These are phyloP conservation scores for Syrmaticus mikado DNA, from an alignment of 2,113 vertebrate genomes.

Conservation along the genomic window DNA sequence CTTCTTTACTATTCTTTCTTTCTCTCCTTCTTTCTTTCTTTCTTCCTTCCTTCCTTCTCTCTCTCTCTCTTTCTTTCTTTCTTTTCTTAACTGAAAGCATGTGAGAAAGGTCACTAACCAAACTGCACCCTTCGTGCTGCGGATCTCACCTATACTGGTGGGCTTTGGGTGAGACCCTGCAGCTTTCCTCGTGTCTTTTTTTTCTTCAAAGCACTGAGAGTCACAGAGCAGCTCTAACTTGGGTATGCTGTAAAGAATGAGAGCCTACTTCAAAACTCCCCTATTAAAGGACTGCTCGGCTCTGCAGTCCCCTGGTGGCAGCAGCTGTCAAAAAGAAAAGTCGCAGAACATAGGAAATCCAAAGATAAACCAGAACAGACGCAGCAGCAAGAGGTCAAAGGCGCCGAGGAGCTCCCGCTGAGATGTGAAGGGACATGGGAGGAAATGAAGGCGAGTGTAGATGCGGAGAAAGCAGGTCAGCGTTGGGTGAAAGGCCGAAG, in stretches of 20 bases:
- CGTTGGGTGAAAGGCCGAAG: neutral
- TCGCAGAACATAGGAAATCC: neutral
- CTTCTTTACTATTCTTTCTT: neutral
- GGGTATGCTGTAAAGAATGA: neutral
- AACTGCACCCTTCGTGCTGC: neutral
- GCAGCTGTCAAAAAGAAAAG: neutral
- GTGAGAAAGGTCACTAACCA: neutral
- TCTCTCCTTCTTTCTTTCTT: no score
- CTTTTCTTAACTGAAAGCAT: neutral
- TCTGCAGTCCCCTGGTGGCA: neutral
- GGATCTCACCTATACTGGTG: neutral
- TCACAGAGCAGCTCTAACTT: neutral
- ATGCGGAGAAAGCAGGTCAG: conserved; percentile 43
- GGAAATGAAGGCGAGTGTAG: conserved; percentile 3
- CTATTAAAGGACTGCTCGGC: neutral
- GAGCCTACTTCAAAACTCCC: neutral
- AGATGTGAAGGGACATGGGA: neutral
- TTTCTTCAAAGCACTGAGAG: neutral
- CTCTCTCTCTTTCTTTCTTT: no score
- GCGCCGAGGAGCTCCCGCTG: neutral
- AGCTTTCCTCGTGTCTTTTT: neutral
- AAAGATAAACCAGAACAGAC: neutral
- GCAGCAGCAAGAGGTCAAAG: neutral
- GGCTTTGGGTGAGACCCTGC: neutral
- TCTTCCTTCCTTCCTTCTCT: no score